Evolutionary conservation across 1,140 invertebrate species (phyloP), one percentile per base, ranked within the genome.

Genomic region (Lordiphosa clarofinis): DNA sequence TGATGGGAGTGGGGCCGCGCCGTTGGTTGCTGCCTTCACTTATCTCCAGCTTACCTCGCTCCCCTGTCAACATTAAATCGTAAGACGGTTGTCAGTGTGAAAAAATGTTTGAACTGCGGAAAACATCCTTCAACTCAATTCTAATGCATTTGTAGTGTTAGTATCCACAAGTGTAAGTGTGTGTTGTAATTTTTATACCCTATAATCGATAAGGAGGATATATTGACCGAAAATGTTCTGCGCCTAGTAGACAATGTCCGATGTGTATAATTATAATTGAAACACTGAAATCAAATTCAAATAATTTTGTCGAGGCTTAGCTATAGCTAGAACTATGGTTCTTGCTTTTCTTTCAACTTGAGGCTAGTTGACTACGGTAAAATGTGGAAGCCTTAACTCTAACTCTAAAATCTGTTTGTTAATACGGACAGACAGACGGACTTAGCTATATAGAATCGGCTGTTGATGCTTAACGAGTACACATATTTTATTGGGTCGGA

Each of bases 81-180:
- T 64, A 64, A 68, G 61, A 59, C 49, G 65, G 8, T 39, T 68
- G 65, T 68, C 65, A 68, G 39, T 56, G 39, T 43, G 49, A 59
- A 68, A 68, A 58, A 64, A 55, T 69, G 61, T 64, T 68, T 69
- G 43, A 65, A 58, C 46, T 50, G 61, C 42, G 66, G 46, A 65
- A 55, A 65, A 65, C 61, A 65, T 65, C 55, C 36, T 55, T 65
- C 44, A 65, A 59, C 61, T 38, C 49, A 36, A 44, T 69, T 64
- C 28, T 65, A 69, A 69, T 69, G 66, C 65, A 63, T 68, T 68
- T 68, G 49, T 35, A 64, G 65, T 68, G 55, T 64, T 64, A 43
- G 31, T 31, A 50, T 37, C 38, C 24, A 13, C 15, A 15, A 40
- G 9, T 40, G 38, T 12, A 9, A 40, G 38, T 15, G 15, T 40